Base-by-base conservation (phyloP, 2,113 vertebrate genomes). In the Poecilia latipinna region DNA sequence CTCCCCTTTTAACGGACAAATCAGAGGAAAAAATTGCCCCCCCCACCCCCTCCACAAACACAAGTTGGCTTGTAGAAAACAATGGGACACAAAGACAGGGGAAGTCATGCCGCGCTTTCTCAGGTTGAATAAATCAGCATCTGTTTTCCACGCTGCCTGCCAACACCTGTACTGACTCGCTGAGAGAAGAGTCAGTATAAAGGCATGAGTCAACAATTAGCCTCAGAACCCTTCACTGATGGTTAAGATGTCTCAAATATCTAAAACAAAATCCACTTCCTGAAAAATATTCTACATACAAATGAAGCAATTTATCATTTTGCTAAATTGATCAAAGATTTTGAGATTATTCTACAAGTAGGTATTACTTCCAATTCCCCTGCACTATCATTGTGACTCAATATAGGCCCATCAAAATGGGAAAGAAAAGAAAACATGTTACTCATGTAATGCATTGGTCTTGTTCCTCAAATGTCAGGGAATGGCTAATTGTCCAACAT, bases 121-220 rank as follows among this genome's bases (percentile, higher is more conserved):
- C 88, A 88, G 87, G 86, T 91, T 91, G 88, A 79, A 91, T 89
- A 92, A 92, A 92, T 90, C 87, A 80, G 86, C 92, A 92, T 91
- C 92, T 91, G 93, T 82, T 92, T 84, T 85, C 80, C 61, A 62
- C 78, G 89, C 77, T 80, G 83, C 48, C 44, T 75, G 90, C 89
- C 89, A 91, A 87, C 82, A 74, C 79, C 74, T 65, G 69, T 79
- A 71, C 80, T 80, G 84, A 74, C 67, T 85, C 73, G 82, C 65
- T 75, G 70, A 75, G 74, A 60, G 33, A 64, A 61, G 32, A 51
- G 44, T 17, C 44, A 48, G 44, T 48, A 48, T 3, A 19, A 48
- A 48, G 19, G 7, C 48, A 51, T 19, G 17, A 51, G 4, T 19
- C 7, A 22, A 51, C 48, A 51, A 51, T 22, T 51, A 22, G 17